Evolutionary conservation across 2,888 invertebrate species (phyloP), one percentile per base, ranked within the genome.

Genomic region (Mesorhabditis spiculigera): DNA sequence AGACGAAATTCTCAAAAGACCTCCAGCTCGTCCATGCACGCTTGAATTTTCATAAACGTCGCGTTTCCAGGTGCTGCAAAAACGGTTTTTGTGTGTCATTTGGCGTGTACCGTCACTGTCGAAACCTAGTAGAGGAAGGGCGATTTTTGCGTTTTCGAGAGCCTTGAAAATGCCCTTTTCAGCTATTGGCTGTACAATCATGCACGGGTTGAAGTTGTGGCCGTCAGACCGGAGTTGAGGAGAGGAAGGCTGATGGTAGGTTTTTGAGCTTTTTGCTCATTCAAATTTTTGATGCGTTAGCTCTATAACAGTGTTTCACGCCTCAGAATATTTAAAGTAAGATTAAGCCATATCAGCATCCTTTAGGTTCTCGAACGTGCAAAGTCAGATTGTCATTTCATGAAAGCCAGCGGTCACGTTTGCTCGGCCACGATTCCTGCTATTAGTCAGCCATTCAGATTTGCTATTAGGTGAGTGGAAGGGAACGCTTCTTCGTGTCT

Each of bases 171-270:
- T 65, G 3, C 43, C 8, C n/a, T 42, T 72, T 81, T 62, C 71
- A 84, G 83, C 45, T 85, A 82, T 66, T 85, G 85, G 85, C 77
- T 85, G 6, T 84, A 85, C 74, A 85, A 85, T 67, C 73, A 77
- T 43, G 85, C 85, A 4, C 79, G 81, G 65, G 67, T 85, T 4
- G 85, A 85, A 75, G 83, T 85, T 4, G 67, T 85, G 4, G 70
- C 85, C 28, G 75, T 84, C 44, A 74, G 75, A 63, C 74, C 80
- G 3, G 75, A 74, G 69, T 76, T 74, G 66, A 68, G 80, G 45
- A 72, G 80, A 68, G 65, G 75, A 43, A 82, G 81, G 73, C 73
- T 84, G 45, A 81, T 82, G 71, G 83, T 82, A n/a, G 67, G 45
- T 64, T 65, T 65, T 43, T 65, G 4, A 4, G n/a, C 42, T 28